These are phyloP conservation scores for Pogonomyrmex californicus DNA, from an alignment of 1,140 invertebrate species.

Conservation along the genomic window DNA sequence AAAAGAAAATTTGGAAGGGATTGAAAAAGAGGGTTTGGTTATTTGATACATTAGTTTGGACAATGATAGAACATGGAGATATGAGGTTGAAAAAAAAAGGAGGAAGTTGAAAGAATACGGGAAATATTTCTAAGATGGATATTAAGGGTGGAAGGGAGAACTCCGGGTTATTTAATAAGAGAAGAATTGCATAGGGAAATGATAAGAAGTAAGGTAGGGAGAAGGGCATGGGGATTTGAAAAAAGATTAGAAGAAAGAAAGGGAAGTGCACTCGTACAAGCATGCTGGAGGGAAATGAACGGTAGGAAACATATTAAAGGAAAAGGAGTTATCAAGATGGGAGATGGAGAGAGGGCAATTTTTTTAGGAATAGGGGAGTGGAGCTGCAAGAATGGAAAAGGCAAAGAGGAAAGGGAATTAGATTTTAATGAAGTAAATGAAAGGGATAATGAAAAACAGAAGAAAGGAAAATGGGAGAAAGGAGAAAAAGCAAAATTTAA, in stretches of 20 bases:
- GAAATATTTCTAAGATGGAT: too few species aligned
- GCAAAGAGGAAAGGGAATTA: neutral
- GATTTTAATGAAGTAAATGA: neutral
- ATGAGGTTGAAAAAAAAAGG: too few species aligned
- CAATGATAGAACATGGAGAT: neutral
- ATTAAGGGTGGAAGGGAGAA: neutral
- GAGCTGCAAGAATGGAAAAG: neutral
- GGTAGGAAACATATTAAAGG: neutral
- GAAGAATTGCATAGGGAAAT: neutral
- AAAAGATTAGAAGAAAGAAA: too few species aligned
- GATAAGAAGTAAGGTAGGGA: neutral
- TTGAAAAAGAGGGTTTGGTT: neutral
- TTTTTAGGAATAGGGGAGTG: neutral
- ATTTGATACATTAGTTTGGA: neutral
- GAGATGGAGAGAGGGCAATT: neutral
- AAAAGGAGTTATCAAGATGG: too few species aligned
- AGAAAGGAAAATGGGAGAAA: neutral
- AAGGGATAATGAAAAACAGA: neutral
- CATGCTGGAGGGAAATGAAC: too few species aligned
- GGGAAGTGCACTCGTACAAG: neutral
- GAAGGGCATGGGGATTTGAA: too few species aligned
- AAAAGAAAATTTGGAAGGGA: neutral
- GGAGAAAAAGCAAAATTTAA: neutral
- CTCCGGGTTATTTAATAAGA: neutral
- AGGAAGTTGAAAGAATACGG: too few species aligned